Evolutionary conservation across 2,888 invertebrate species (phyloP), one percentile per base, ranked within the genome.

Genomic region (Conistra vaccinii): DNA sequence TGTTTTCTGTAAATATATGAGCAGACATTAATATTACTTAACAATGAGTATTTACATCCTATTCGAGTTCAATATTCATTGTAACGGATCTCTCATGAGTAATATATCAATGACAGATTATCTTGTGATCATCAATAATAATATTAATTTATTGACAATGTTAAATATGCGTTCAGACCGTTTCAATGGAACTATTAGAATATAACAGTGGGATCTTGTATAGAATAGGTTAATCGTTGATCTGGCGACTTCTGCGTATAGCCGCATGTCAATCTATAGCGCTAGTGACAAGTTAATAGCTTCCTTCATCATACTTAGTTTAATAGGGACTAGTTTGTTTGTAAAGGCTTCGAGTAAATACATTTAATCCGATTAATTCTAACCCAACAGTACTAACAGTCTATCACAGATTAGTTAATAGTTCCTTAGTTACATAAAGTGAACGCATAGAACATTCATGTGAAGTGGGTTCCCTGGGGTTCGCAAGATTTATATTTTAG

Each of bases 71-170:
- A 69, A 77, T 74, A 84, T 87, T 82, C 88, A 77, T 73, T 73
- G 68, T 81, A 76, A 67, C 79, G 65, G 70, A 74, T 76, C 42
- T 73, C 48, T 48, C 45, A 80, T 72, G 76, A 84, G 63, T 76
- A 85, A 85, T 81, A 84, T 78, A 86, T 80, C 66, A 75, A 76
- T 77, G 75, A 81, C 79, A 85, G 83, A 89, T 85, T 79, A 83
- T 86, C 74, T 82, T 66, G 70, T 70, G 70, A 77, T 74, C 84
- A 80, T 80, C 76, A 86, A 88, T 78, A 82, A 76, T 76, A 68
- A 76, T 74, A 68, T 71, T 85, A 85, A 87, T 39, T 39, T 39
- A 39, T 85, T 84, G 81, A 76, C 79, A 77, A 69, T 69, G 76
- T 83, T 83, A 76, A 80, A 81, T 76, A 75, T 77, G 84, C 76